Evolutionary conservation across 2,888 invertebrate species (phyloP).

Genomic region (Mythimna lalbum): DNA sequence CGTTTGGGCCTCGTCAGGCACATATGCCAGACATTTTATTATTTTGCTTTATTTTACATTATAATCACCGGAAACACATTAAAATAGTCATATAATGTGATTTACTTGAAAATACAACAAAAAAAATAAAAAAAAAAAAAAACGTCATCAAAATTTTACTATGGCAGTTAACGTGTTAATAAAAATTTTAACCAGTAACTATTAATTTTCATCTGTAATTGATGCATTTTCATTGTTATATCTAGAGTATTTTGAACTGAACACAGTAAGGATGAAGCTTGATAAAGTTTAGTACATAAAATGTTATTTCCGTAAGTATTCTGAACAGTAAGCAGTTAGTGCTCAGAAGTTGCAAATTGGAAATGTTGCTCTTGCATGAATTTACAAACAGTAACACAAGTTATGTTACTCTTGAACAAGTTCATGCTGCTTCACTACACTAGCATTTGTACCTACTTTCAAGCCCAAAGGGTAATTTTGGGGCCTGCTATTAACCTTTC

Average conservation of each 20-base stretch:
- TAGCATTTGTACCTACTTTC: not conserved
- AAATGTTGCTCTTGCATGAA: conserved; percentile 87
- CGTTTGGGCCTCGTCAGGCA: too few relatives aligned
- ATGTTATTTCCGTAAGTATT: conserved; percentile 88
- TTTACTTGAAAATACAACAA: too few relatives aligned
- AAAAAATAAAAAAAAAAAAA: too few relatives aligned
- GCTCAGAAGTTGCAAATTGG: conserved; percentile 89
- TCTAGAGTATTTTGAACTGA: not conserved
- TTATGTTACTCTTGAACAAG: conserved; percentile 82
- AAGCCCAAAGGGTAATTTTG: not conserved
- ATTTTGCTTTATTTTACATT: too few relatives aligned
- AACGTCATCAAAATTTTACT: too few relatives aligned
- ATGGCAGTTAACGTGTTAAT: too few relatives aligned
- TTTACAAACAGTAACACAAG: conserved; percentile 84
- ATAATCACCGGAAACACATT: too few relatives aligned
- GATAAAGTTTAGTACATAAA: not conserved
- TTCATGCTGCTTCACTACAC: conserved; percentile 73
- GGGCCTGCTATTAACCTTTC: not conserved
- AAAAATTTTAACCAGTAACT: too few relatives aligned
- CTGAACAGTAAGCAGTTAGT: conserved; percentile 84
- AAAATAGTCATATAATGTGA: too few relatives aligned
- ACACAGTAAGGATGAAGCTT: not conserved
- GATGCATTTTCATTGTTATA: too few relatives aligned
- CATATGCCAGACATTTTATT: too few relatives aligned
- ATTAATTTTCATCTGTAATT: too few relatives aligned